These are phyloP conservation scores for Spodoptera litura DNA, from an alignment of 1,140 invertebrate genomes.

Conservation along the genomic window DNA sequence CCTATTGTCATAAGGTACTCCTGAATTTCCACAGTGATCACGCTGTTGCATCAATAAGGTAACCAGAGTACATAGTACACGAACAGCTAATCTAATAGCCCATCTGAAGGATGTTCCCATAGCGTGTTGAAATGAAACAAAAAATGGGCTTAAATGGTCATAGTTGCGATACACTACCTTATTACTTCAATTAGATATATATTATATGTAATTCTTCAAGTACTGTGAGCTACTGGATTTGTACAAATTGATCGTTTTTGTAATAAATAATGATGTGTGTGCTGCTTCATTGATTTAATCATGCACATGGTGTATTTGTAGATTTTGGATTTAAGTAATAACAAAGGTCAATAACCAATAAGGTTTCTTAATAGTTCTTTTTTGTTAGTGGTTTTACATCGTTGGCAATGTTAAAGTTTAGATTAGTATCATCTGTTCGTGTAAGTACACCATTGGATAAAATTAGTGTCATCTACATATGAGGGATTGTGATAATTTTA, in stretches of 20 bases:
- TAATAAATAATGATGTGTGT: slow-evolving; percentile 13
- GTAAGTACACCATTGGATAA: no score
- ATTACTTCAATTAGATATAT: slow-evolving; percentile 17
- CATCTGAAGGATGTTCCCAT: slow-evolving; percentile 28
- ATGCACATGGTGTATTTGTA: background rate
- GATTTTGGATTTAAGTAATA: no score
- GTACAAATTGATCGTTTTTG: background rate
- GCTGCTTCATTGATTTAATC: background rate
- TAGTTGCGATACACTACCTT: background rate
- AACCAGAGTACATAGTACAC: slow-evolving; percentile 1
- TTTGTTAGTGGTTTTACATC: no score
- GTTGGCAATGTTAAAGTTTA: no score
- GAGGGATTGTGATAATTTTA: no score
- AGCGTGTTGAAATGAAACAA: slow-evolving; percentile 18
- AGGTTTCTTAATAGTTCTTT: no score
- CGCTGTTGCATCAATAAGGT: slow-evolving; percentile 20
- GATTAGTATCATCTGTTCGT: no score
- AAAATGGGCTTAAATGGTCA: slow-evolving; percentile 8
- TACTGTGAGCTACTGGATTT: background rate
- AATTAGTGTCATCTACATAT: no score
- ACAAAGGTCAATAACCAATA: no score
- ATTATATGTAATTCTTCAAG: background rate
- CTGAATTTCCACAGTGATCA: background rate
- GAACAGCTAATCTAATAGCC: slow-evolving; percentile 9
- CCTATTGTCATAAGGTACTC: background rate